A percentile compares a stretch with the other conserved stretches of the same genome.
These are phyloP conservation scores for Cyprinodon variegatus DNA, from an alignment of 2,113 vertebrate species.

Conservation along the genomic window DNA sequence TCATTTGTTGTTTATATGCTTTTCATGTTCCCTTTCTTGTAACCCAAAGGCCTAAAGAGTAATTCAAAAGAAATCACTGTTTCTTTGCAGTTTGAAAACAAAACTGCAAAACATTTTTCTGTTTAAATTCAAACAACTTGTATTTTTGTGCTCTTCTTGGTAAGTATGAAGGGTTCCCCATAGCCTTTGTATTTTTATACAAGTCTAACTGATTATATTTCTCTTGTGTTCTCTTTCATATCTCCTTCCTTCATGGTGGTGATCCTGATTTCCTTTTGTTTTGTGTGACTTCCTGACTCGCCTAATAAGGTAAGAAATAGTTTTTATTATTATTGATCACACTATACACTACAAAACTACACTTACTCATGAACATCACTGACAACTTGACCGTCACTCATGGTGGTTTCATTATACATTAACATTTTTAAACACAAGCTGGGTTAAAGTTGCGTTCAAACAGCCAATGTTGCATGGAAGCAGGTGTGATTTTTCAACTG, in stretches of 20 bases:
- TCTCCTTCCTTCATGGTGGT: slow-evolving; percentile 28
- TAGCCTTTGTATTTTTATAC: slow-evolving; percentile 28
- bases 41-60: background rate
- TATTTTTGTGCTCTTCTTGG: slow-evolving; percentile 35
- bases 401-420: background rate
- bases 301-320: slow-evolving; percentile 77
- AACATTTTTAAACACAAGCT: background rate
- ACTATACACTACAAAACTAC: slow-evolving; percentile 9
- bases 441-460: slow-evolving; percentile 2
- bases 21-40: background rate
- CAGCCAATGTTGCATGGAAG: background rate
- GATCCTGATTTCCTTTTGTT: slow-evolving; percentile 29
- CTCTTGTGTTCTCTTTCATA: slow-evolving; percentile 69
- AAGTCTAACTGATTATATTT: slow-evolving; percentile 60
- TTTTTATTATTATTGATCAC: slow-evolving; percentile 22
- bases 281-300: slow-evolving; percentile 38
- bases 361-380: background rate
- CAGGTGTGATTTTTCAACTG: slow-evolving; percentile 15
- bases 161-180: slow-evolving; percentile 65
- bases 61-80: background rate
- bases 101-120: background rate
- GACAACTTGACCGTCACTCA: background rate
- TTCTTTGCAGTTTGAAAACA: background rate
- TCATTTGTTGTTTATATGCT: background rate
- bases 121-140: slow-evolving; percentile 3